Base-by-base conservation (phyloP, 2,888 invertebrate species). In the Dolichopus griseipennis region DNA sequence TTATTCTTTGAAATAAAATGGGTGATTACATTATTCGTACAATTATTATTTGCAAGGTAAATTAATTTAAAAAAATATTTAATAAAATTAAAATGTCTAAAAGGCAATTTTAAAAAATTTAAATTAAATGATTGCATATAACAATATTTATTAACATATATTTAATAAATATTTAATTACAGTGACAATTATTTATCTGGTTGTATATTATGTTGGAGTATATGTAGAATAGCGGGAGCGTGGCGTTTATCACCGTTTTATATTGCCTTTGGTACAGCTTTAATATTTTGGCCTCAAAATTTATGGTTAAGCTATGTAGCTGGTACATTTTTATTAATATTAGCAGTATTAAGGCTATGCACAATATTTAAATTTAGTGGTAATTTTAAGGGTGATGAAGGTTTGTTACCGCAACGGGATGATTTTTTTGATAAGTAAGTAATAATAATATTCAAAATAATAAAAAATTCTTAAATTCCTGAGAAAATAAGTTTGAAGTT, bases 1-100 rank as follows among this genome's bases (percentile, higher is more conserved):
- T 84, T 88, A 73, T 82, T 87, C 74, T 80, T 87, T 70, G 88
- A 88, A 81, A 83, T 86, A 68, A 85, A 86, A 70, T 88, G 88
- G 88, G 85, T 85, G 69, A 82, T 87, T 74, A 86, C 86, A 63
- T 79, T 87, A 68, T 87, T 87, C 77, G 81, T 88, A 69, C 85
- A 86, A 73, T 81, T 87, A 37, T 75, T 78, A 68, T 78, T 76
- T 72, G 76, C 75, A 68, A 79, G 75, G 79, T 80, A 74, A 77
- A 75, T 75, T 63, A 67, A 43, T 41, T 15, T 8, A 37, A 67
- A 5, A 37, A 5, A 37, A 37, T 12, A 5, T 12, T 7, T 12
- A 37, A 37, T 10, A 37, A 37, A 37, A 37, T 34, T 37, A 37
- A 37, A 10, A 10, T 27, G 3, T 27, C 5, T 27, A n/a, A n/a